Base-by-base conservation (phyloP, 2,797 vertebrate species). In the Ispidina lecontei region DNA sequence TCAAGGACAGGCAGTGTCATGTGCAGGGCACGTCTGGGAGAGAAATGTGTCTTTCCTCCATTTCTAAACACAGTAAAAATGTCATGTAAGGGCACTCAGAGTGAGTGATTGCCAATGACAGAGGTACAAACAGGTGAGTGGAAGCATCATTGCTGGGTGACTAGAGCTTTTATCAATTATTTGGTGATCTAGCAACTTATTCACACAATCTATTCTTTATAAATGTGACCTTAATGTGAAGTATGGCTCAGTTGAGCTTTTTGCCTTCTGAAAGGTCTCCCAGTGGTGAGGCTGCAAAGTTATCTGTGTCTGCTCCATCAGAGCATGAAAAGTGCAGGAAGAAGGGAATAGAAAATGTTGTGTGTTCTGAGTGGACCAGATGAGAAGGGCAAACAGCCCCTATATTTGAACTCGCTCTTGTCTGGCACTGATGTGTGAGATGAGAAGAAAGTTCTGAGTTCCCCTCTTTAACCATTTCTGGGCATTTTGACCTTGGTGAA, bases 401-500 rank as follows among this genome's bases (percentile, higher is more conserved):
- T 63, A 18, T 43, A 37, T 44, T 44, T 39, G 26, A 81, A 31
- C 46, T 77, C 76, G 23, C 1, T 11, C 25, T 80, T 82, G 6
- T 3, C 28, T 74, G 60, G 13, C 0, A 1, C 14, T 56, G 54
- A 18, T 1, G 2, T 28, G 8, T 11, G 60, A 71, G 54, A 58
- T 1, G 2, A 74, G 56, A 25, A 76, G 29, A 31, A 56, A 64
- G 29, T 78, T 72, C 14, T 55, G 63, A 29, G 21, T 29, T 60
- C 52, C 22, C 31, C 14, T 71, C 22, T 75, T 89, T 19, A 33
- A 2, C 25, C 10, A 9, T 0, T 65, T 80, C 33, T 23, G 26
- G 8, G 37, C 14, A 26, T 84, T 87, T 89, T 65, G 49, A 23
- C 17, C 12, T 0, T 8, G 43, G 10, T 21, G 35, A 62, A 11